Percentiles rank a stretch among this genome's conserved stretches.
phyloP scores from a whole-genome alignment of 2,113 vertebrate species.

The Euleptes europaea region DNA sequence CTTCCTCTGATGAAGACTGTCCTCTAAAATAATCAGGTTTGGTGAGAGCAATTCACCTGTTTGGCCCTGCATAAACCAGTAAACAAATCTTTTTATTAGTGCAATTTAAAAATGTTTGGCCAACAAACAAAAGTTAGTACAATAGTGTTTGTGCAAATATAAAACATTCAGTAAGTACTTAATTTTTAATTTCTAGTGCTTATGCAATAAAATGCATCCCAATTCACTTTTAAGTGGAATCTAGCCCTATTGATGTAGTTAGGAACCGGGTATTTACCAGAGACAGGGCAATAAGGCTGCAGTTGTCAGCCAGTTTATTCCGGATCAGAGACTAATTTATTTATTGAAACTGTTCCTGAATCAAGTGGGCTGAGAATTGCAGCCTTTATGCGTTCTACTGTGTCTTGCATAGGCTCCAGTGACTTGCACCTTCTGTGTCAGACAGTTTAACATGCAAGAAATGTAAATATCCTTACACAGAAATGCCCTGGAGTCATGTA shows the following conservation, averaged over 20 bases:
- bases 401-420: neutral
- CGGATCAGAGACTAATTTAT: neutral
- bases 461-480: neutral
- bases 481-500: neutral
- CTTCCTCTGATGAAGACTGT: neutral
- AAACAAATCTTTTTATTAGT: neutral
- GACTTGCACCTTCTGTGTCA: neutral
- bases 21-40: neutral
- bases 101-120: neutral
- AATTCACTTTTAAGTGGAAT: neutral
- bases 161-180: neutral
- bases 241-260: neutral
- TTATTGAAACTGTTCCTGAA: neutral
- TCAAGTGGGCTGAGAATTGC: neutral
- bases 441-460: neutral
- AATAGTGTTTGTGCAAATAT: neutral
- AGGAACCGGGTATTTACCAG: neutral
- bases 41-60: neutral
- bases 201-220: neutral
- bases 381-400: neutral
- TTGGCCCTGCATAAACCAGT: neutral
- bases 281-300: neutral
- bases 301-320: neutral
- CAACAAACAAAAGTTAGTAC: neutral
- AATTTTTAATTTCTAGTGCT: neutral